phyloP scores from a whole-genome alignment of 1,140 invertebrate genomes.

The Ceratoteleas bidentatus region DNA sequence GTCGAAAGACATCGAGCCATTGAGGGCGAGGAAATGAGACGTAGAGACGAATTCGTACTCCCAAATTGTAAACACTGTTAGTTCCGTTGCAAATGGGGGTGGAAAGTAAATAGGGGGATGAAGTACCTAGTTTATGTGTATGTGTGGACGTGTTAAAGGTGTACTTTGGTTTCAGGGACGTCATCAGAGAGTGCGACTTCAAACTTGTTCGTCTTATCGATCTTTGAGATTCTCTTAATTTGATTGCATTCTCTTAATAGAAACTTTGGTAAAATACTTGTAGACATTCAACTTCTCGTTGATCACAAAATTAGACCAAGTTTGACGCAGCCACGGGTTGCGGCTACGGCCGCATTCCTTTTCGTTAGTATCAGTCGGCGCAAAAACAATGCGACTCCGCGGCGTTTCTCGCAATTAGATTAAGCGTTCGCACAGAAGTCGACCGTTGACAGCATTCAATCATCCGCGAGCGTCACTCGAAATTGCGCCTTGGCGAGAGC shows the following conservation, averaged over 20 bases:
- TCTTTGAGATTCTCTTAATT: conserved; percentile 67
- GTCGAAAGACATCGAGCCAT: conserved; percentile 65
- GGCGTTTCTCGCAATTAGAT: conserved; percentile 29
- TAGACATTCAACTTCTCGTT: conserved; percentile 57
- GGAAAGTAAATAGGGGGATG: conserved; percentile 66
- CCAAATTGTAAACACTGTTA: conserved; percentile 64
- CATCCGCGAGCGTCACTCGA: too few relatives aligned
- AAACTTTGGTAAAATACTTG: conserved; percentile 66
- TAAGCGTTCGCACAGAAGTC: conserved; percentile 7
- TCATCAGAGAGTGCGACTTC: conserved; percentile 62
- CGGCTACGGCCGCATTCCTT: conserved; percentile 31
- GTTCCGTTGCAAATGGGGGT: conserved; percentile 64
- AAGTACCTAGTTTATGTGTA: conserved; percentile 65
- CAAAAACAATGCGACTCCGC: conserved; percentile 15
- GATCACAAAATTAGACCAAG: conserved; percentile 60
- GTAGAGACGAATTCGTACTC: conserved; percentile 61
- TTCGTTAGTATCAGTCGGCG: conserved; percentile 43
- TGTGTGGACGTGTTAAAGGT: conserved; percentile 65
- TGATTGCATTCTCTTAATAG: conserved; percentile 66
- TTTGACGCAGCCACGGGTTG: conserved; percentile 28
- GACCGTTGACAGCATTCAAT: conserved; percentile 19
- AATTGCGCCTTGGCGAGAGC: too few relatives aligned
- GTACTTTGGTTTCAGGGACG: conserved; percentile 65
- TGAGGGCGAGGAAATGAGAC: conserved; percentile 63
- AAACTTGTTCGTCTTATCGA: conserved; percentile 66